These are phyloP conservation scores for Globodera ellingtonae DNA, from an alignment of 1,140 invertebrate genomes.

Conservation along the genomic window DNA sequence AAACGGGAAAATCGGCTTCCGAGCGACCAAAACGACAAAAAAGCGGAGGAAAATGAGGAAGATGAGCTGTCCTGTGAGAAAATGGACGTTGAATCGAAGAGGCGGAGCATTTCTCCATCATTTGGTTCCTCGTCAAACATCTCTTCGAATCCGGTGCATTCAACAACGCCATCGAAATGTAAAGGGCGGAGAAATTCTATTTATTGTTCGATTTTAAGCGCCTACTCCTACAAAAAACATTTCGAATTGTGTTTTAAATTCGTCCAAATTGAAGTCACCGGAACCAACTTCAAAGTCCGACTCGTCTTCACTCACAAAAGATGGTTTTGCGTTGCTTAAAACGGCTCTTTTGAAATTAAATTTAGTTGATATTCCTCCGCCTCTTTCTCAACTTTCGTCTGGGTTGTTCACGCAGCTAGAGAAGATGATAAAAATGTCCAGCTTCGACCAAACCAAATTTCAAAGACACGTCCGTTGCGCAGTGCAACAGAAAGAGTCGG, in stretches of 20 bases:
- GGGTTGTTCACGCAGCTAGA: slow-evolving; percentile 14
- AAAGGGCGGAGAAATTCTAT: not conserved
- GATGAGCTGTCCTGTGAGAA: slow-evolving; percentile 19
- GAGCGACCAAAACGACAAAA: not conserved
- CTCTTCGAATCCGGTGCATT: not conserved
- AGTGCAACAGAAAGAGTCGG: not conserved
- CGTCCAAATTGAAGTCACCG: not conserved
- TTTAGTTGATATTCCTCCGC: not conserved
- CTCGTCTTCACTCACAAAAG: not conserved
- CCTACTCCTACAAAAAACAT: not conserved
- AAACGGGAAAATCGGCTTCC: not conserved
- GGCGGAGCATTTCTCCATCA: not conserved
- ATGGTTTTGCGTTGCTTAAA: not conserved
- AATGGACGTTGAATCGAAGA: not conserved
- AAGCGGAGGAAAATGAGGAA: not conserved
- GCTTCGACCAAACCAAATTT: slow-evolving; percentile 26
- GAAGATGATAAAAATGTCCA: slow-evolving; percentile 23
- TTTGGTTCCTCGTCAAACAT: not conserved
- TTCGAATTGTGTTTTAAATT: slow-evolving; percentile 1
- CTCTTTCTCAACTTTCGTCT: slow-evolving; percentile 11
- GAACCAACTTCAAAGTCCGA: not conserved
- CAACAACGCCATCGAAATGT: slow-evolving; percentile 1
- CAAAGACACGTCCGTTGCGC: slow-evolving; percentile 7
- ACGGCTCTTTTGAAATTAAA: not conserved
- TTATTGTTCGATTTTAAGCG: not conserved